These are phyloP conservation scores for Drosophila hydei DNA, from an alignment of 1,140 invertebrate genomes.

Conservation along the genomic window DNA sequence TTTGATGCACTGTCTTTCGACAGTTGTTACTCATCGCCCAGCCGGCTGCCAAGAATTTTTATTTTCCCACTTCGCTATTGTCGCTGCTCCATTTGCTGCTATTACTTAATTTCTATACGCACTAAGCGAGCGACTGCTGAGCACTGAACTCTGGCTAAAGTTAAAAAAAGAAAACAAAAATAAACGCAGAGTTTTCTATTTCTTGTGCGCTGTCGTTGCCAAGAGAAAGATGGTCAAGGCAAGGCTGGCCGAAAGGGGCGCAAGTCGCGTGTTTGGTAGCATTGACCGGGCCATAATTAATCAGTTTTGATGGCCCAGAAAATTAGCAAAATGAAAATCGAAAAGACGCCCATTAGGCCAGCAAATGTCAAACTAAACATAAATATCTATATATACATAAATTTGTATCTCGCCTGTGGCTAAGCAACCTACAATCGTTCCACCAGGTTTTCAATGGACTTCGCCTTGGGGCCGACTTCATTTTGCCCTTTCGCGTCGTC, in stretches of 20 bases:
- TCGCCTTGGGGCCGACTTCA: constrained; percentile 43
- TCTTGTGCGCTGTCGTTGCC: constrained; percentile 43
- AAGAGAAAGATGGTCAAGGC: constrained; percentile 56
- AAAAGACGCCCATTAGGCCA: constrained; percentile 7
- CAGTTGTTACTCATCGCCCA: constrained; percentile 66
- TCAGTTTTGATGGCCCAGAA: constrained; percentile 67
- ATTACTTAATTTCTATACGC: constrained; percentile 66
- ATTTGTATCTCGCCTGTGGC: constrained; percentile 18
- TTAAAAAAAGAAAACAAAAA: constrained; percentile 17
- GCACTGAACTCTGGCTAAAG: constrained; percentile 58
- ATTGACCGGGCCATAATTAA: constrained; percentile 76
- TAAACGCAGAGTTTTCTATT: constrained; percentile 34
- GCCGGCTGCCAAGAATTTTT: constrained; percentile 41
- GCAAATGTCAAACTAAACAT: neutral
- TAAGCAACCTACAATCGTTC: constrained; percentile 73
- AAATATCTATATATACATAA: too few relatives aligned
- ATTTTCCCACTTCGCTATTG: constrained; percentile 7
- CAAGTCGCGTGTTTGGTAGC: constrained; percentile 63
- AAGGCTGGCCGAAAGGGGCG: constrained; percentile 19
- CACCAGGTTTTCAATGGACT: constrained; percentile 60
- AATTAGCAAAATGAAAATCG: constrained; percentile 54
- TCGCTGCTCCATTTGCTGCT: constrained; percentile 48
- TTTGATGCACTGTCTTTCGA: constrained; percentile 46
- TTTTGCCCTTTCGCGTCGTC: constrained; percentile 43
- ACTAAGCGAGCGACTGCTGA: constrained; percentile 17